Evolutionary conservation across 2,888 invertebrate species (phyloP).

Genomic region (Luffia ferchaultella): DNA sequence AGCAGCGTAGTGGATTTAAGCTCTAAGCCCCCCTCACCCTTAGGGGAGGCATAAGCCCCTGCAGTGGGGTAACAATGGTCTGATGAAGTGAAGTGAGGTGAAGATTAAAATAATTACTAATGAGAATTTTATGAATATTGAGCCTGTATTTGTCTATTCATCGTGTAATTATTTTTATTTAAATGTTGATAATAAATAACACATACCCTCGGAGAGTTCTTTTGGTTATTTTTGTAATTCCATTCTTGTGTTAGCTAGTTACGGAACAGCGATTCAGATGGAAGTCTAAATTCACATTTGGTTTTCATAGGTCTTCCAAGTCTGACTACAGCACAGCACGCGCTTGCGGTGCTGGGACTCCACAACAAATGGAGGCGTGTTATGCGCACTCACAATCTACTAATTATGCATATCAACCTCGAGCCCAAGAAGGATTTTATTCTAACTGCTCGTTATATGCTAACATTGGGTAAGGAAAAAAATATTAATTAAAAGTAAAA

Average conservation of each 20-base stretch:
- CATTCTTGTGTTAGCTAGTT: too few relatives aligned
- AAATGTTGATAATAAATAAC: background rate
- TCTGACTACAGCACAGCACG: constrained; percentile 38
- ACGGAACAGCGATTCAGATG: too few relatives aligned
- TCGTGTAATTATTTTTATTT: background rate
- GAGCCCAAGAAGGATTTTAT: constrained; percentile 52
- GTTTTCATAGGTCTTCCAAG: constrained; percentile 4
- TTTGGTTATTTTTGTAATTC: background rate
- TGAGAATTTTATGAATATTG: background rate
- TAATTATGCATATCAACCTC: constrained; percentile 34
- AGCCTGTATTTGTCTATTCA: background rate
- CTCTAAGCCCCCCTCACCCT: too few relatives aligned
- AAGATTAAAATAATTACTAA: too few relatives aligned
- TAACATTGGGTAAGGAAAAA: constrained; percentile 47
- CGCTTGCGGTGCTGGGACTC: constrained; percentile 29
- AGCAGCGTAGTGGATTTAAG: too few relatives aligned
- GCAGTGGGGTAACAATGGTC: too few relatives aligned
- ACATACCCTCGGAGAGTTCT: background rate
- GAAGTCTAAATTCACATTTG: background rate
- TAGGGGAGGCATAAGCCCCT: too few relatives aligned
- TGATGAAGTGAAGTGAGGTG: too few relatives aligned
- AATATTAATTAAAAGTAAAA: too few relatives aligned
- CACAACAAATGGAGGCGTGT: constrained; percentile 43
- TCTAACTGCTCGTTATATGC: constrained; percentile 60
- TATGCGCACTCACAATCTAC: constrained; percentile 40